These are phyloP conservation scores for Odontomyia ornata DNA, from an alignment of 2,888 invertebrate genomes.

Conservation along the genomic window DNA sequence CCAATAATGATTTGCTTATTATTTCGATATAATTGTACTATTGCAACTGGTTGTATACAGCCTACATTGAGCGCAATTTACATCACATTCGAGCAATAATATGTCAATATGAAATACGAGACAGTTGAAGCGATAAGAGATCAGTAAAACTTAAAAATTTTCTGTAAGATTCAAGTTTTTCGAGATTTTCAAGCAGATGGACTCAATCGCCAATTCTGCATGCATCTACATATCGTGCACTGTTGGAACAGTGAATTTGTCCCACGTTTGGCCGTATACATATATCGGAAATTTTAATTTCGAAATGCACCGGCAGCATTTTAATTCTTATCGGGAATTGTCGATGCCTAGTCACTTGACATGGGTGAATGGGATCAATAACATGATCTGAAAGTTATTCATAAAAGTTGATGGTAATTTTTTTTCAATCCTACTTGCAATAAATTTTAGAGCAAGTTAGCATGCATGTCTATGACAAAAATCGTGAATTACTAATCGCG, in stretches of 20 bases:
- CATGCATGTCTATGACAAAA: not conserved
- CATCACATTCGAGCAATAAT: not conserved
- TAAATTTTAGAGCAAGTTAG: conserved; percentile 16
- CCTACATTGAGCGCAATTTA: conserved; percentile 35
- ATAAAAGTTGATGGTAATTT: not conserved
- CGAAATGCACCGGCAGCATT: conserved; percentile 1
- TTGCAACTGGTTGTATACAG: not conserved
- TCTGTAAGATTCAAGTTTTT: conserved; percentile 11
- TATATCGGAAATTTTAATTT: not conserved
- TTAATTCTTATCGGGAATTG: conserved; percentile 27
- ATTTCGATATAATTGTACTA: not conserved
- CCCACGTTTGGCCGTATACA: conserved; percentile 1
- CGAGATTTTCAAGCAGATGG: conserved; percentile 34
- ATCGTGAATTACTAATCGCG: not conserved
- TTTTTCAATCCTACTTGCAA: not conserved
- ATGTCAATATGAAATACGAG: conserved; percentile 4
- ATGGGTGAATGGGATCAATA: conserved; percentile 8
- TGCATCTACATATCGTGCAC: too few species aligned
- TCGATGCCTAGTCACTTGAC: conserved; percentile 21
- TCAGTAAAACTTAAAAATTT: conserved; percentile 22
- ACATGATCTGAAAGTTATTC: conserved; percentile 38
- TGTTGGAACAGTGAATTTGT: not conserved
- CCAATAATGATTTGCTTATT: not conserved
- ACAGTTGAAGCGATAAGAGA: conserved; percentile 18
- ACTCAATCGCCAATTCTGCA: conserved; percentile 11